phyloP scores from a whole-genome alignment of 2,888 invertebrate genomes.

The Pterostichus madidus region DNA sequence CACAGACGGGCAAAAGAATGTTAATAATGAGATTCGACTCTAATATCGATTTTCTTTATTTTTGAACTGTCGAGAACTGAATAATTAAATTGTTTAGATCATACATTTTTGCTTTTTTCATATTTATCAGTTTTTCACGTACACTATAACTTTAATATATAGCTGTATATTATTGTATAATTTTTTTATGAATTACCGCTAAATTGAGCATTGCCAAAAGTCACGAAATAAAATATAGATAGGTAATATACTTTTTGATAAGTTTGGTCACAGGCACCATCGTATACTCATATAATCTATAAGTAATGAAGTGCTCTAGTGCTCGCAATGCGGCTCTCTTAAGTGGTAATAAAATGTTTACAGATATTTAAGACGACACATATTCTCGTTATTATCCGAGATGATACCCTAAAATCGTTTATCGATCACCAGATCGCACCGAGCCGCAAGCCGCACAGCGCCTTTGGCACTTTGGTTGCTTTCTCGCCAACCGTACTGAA shows the following conservation, averaged over 20 bases:
- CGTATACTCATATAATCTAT: conserved; percentile 56
- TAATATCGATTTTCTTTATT: too few relatives aligned
- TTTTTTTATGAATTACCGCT: not conserved
- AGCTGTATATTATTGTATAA: too few relatives aligned
- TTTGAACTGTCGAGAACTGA: too few relatives aligned
- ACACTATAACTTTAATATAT: too few relatives aligned
- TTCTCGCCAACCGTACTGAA: not conserved
- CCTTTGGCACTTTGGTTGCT: not conserved
- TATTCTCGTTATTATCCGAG: conserved; percentile 61
- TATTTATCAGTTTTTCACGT: too few relatives aligned
- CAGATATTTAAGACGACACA: conserved; percentile 63
- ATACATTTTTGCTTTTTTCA: too few relatives aligned
- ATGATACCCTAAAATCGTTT: conserved; percentile 51
- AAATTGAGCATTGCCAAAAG: not conserved
- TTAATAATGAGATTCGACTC: too few relatives aligned
- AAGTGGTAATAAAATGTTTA: conserved; percentile 66
- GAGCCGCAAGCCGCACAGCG: not conserved
- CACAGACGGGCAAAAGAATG: too few relatives aligned
- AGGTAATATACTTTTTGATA: too few relatives aligned
- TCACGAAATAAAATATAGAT: not conserved
- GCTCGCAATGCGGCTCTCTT: conserved; percentile 52
- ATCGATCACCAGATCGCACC: conserved; percentile 30
- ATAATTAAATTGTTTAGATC: too few relatives aligned
- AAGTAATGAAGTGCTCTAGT: conserved; percentile 62
- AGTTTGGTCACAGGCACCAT: not conserved